Evolutionary conservation across 2,113 vertebrate species (phyloP).

Genomic region (Cyprinodon variegatus): DNA sequence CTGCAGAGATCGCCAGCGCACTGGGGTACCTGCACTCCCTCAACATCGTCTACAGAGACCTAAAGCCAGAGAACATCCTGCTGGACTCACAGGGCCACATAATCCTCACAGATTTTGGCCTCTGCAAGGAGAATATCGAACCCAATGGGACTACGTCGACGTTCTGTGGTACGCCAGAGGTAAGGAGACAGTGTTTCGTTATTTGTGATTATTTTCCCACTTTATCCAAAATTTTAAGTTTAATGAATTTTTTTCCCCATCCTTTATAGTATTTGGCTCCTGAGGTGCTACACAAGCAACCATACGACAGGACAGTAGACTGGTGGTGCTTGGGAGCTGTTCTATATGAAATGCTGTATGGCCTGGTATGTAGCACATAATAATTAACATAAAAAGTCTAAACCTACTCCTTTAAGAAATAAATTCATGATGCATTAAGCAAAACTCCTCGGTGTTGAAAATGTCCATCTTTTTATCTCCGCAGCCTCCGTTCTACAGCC

Average conservation of each 20-base stretch:
- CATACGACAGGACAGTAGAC: constrained; percentile 96
- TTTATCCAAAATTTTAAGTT: background rate
- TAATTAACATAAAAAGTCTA: background rate
- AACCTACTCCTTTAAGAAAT: background rate
- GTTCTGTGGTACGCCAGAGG: constrained; percentile 98
- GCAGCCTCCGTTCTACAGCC: constrained; percentile 97
- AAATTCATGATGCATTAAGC: background rate
- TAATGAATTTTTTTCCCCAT: constrained; percentile 2
- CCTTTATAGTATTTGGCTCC: constrained; percentile 92
- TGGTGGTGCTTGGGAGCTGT: constrained; percentile 99
- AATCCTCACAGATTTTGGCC: constrained; percentile 96
- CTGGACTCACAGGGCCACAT: constrained; percentile 97
- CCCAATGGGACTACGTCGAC: constrained; percentile 97
- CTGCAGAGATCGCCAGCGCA: constrained; percentile 97
- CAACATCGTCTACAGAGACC: constrained; percentile 97
- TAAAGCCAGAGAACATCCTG: constrained; percentile 98
- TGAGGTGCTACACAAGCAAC: constrained; percentile 97
- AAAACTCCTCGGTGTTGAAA: background rate
- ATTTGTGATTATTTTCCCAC: background rate
- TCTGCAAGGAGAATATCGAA: constrained; percentile 99
- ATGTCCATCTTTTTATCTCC: constrained; percentile 18
- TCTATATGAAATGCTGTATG: constrained; percentile 98
- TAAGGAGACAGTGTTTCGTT: constrained; percentile 54
- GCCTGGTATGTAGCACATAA: constrained; percentile 85
- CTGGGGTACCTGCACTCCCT: constrained; percentile 97